Base-by-base conservation (phyloP, 2,888 invertebrate species). In the Fissipunctia ypsillon region DNA sequence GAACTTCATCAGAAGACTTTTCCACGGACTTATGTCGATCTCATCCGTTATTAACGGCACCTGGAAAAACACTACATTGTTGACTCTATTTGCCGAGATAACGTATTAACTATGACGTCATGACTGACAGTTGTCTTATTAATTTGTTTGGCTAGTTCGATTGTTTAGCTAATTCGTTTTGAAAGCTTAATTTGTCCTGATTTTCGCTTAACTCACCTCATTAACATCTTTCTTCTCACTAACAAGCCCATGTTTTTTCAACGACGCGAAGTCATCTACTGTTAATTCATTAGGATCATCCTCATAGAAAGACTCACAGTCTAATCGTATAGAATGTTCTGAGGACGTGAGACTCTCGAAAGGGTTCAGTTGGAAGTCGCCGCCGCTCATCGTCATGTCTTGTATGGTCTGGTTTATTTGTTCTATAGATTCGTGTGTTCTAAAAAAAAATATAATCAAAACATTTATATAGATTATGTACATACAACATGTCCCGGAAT, bases 391-490 rank as follows among this genome's bases (percentile, higher is more conserved):
- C 0, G 96, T 96, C 96, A 96, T 96, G 84, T 96, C 96, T 87
- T 96, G 95, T 31, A 96, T 96, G 0, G 96, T 96, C 84, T 96
- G 96, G 86, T 96, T 96, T 82, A 96, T 96, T 80, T 95, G 95
- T 73, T 96, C 96, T 79, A 96, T 93, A 31, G 95, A 94, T 82
- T 96, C 96, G 68, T 93, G 93, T 0, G 93, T 90, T 70, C 96
- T 96, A 85, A 35, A 57, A 54, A 54, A 2, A 14, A 52, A 14
- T 54, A 28, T 54, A 28, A 54, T 54, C 9, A 19, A 16, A 54
- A 54, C 3, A 54, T 54, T 28, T 52, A 25, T n/a, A n/a, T 50
- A 0, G 22, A 50, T n/a, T n/a, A n/a, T n/a, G n/a, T n/a, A n/a
- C n/a, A n/a, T n/a, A n/a, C n/a, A n/a, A n/a, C n/a, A n/a, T n/a